phyloP scores from a whole-genome alignment of 1,140 invertebrate species.

The Leptestheria dahalacensis region DNA sequence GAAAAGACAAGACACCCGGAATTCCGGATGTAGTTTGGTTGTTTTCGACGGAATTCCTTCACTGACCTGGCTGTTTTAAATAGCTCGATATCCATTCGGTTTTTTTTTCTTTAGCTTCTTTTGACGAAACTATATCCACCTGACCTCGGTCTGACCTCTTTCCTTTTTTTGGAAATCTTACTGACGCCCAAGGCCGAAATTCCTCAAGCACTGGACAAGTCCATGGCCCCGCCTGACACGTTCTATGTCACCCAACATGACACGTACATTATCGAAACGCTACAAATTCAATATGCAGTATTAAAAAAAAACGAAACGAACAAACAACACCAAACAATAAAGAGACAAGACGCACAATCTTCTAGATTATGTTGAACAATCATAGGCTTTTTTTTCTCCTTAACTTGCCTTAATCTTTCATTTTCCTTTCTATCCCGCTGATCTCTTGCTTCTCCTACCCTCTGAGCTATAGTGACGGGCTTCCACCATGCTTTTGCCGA shows the following conservation, averaged over 20 bases:
- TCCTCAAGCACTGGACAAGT: not conserved
- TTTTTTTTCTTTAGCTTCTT: not conserved
- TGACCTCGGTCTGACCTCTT: not conserved
- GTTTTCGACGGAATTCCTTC: too few species aligned
- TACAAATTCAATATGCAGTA: not conserved
- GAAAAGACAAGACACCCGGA: too few species aligned
- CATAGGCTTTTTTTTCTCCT: too few species aligned
- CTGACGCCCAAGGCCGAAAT: not conserved
- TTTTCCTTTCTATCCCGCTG: not conserved
- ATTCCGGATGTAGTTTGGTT: too few species aligned
- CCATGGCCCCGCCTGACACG: not conserved
- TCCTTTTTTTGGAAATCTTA: not conserved
- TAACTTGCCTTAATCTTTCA: too few species aligned
- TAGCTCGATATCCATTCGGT: too few species aligned
- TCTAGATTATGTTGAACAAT: too few species aligned
- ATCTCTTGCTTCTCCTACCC: not conserved
- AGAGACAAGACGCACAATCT: too few species aligned
- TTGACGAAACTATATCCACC: not conserved
- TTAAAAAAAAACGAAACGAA: not conserved
- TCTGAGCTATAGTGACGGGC: too few species aligned
- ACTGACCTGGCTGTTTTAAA: too few species aligned
- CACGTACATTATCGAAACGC: not conserved
- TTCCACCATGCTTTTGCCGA: not conserved
- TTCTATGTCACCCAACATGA: not conserved
- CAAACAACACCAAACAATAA: too few species aligned